Evolutionary conservation across 2,888 invertebrate genomes (phyloP), one percentile per base, ranked within the genome.

Genomic region (Bombyx huttoni): DNA sequence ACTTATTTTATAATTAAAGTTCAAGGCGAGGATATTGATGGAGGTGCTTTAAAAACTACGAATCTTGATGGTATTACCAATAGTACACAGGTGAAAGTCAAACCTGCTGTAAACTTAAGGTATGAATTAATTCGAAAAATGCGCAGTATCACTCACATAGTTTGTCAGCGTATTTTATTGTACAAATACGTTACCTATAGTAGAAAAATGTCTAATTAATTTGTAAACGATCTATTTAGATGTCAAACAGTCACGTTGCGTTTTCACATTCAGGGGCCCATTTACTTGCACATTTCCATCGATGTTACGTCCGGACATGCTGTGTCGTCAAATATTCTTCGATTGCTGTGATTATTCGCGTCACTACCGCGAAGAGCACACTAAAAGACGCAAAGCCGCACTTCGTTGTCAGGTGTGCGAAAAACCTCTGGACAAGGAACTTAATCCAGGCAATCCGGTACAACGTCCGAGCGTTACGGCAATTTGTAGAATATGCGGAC

Each of bases 321-420:
- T 81, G 53, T 88, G 87, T 55, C 75, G 81, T 34, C 83, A 84
- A 60, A 80, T 81, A 55, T 89, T 87, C 66, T 81, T 81, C 59
- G 81, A 83, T 57, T 89, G 89, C 62, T 89, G 89, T 62, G 83
- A 86, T 56, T 89, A 87, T 56, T 89, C 89, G 2, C 59, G 81
- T 5, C 89, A 89, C 54, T 86, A 87, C 56, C 74, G 86, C 47
- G 83, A 86, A 53, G 83, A 86, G 51, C 89, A 89, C 58, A 87
- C 89, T 8, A 89, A 87, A 58, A 65, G 88, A 45, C 76, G 86
- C 2, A 88, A 88, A 59, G 80, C 87, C 0, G 82, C 85, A 0
- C 62, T 88, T 7, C 77, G 89, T 3, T 89, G 89, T 57, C 89
- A 89, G 69, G 87, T 89, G 5, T 89, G 89, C 61, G 89, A 89